A percentile compares a stretch with the other conserved stretches of the same genome.
phyloP scores from a whole-genome alignment of 1,140 invertebrate genomes.

The Parasteatoda tepidariorum region DNA sequence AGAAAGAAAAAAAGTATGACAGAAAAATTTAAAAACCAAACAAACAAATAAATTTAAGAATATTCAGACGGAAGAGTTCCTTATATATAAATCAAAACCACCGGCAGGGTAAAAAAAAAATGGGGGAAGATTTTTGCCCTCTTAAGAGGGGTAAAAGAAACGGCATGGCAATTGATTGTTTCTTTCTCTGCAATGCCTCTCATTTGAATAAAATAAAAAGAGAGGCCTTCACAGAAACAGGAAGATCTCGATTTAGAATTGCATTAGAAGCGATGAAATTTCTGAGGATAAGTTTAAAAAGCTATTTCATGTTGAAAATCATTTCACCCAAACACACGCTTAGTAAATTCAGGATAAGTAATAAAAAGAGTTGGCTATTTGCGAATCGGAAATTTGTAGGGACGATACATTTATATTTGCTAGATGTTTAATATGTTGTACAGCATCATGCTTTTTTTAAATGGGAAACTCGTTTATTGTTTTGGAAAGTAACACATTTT shows the following conservation, averaged over 20 bases:
- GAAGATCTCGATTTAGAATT: neutral
- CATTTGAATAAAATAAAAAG: constrained; percentile 48
- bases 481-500: too few species aligned
- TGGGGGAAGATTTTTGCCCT: too few species aligned
- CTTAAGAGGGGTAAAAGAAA: neutral
- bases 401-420: constrained; percentile 8
- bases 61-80: too few species aligned
- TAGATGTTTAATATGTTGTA: constrained; percentile 26
- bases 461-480: neutral
- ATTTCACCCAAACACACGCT: neutral
- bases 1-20: neutral
- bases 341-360: neutral
- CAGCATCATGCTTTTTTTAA: neutral
- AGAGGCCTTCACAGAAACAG: constrained; percentile 3
- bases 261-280: constrained; percentile 41
- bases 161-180: constrained; percentile 42
- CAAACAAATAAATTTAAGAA: neutral
- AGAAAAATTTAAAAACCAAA: neutral
- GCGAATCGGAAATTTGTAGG: constrained; percentile 8
- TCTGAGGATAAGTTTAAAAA: constrained; percentile 22
- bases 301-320: constrained; percentile 2
- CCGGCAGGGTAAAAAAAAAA: too few species aligned
- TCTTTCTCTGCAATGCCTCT: constrained; percentile 24
- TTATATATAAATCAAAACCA: too few species aligned
- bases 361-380: neutral